phyloP scores from a whole-genome alignment of 2,797 vertebrate genomes.

The Hydrolagus colliei region DNA sequence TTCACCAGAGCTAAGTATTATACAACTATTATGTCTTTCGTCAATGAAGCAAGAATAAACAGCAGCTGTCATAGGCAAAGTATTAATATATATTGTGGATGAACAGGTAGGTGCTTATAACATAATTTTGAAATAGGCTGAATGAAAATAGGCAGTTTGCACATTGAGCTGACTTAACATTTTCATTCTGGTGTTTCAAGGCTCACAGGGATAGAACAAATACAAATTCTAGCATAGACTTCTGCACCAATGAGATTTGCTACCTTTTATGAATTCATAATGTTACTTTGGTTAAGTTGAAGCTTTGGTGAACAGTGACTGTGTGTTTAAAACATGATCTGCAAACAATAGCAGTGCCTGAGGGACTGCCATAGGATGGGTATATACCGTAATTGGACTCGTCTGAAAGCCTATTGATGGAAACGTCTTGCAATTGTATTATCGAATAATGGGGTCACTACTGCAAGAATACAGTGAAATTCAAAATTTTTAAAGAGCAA shows the following conservation, averaged over 20 bases:
- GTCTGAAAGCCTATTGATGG: not conserved
- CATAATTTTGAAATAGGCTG: not conserved
- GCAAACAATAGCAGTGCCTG: not conserved
- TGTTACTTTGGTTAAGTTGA: not conserved
- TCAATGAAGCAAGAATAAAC: no score
- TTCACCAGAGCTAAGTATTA: no score
- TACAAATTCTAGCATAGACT: not conserved
- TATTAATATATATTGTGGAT: no score
- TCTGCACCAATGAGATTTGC: not conserved
- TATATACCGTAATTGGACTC: not conserved
- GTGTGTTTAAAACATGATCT: not conserved
- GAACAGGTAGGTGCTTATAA: not conserved
- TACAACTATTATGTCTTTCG: no score
- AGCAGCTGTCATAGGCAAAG: no score
- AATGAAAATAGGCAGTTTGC: not conserved
- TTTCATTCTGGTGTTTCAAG: not conserved
- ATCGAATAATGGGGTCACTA: not conserved
- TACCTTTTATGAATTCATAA: not conserved
- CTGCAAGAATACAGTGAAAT: not conserved
- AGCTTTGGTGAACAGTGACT: not conserved
- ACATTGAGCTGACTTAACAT: not conserved
- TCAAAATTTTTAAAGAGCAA: conserved; percentile 20
- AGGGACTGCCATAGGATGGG: not conserved
- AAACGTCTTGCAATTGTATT: not conserved
- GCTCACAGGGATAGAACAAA: not conserved